phyloP scores from a whole-genome alignment of 1,140 invertebrate genomes.

The Eriosoma lanigerum region DNA sequence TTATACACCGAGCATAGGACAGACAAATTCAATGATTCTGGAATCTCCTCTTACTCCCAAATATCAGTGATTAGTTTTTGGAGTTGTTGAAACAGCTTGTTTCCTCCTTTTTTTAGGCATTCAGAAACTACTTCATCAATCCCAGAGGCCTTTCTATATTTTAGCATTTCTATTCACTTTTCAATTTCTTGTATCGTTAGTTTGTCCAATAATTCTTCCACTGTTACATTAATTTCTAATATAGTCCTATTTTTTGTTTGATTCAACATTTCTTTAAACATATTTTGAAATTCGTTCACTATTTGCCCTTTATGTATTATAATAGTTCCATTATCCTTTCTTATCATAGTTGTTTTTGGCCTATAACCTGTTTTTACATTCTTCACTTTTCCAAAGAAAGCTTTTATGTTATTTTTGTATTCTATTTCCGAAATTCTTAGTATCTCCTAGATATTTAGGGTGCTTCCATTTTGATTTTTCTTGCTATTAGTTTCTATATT shows the following conservation, averaged over 20 bases:
- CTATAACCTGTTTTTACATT: background rate
- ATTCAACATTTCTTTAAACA: constrained; percentile 1
- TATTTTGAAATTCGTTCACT: background rate
- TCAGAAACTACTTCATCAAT: constrained; percentile 55
- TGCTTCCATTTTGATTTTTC: no score
- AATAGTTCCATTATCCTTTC: background rate
- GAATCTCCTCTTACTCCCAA: no score
- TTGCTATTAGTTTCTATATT: no score
- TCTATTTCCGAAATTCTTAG: no score
- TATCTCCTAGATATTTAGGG: no score
- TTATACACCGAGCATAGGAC: no score
- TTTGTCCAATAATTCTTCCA: background rate
- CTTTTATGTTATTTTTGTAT: constrained; percentile 2
- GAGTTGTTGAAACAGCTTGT: background rate
- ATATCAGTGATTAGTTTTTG: no score
- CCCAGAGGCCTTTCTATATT: constrained; percentile 55
- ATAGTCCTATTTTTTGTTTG: constrained; percentile 1
- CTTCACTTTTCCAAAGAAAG: background rate
- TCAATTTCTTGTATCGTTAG: constrained; percentile 41
- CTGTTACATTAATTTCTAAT: background rate
- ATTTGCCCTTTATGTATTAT: background rate
- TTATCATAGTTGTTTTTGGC: background rate
- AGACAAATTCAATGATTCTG: no score
- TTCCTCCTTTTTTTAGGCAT: constrained; percentile 51
- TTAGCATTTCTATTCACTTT: constrained; percentile 49